A percentile compares a stretch with the other conserved stretches of the same genome.
These are phyloP conservation scores for Poeciliopsis occidentalis DNA, from an alignment of 2,113 vertebrate species.

Conservation along the genomic window DNA sequence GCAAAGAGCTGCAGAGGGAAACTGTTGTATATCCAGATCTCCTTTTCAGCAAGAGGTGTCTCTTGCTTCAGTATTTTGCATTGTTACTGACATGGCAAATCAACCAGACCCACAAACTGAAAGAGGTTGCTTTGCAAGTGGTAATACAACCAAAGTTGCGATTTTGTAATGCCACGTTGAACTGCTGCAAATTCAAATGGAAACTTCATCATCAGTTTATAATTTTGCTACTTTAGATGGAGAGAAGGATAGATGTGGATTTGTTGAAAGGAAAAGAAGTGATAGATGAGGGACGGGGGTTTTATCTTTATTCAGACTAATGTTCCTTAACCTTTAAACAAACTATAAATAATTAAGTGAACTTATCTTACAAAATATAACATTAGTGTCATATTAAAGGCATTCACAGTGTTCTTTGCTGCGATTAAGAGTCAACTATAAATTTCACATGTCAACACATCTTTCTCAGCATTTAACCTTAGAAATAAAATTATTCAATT, in stretches of 20 bases:
- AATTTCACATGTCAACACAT: slow-evolving; percentile 46
- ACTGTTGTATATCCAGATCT: too few relatives aligned
- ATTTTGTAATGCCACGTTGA: slow-evolving; percentile 55
- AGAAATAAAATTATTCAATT: slow-evolving; percentile 47
- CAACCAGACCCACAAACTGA: not conserved
- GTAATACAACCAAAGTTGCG: slow-evolving; percentile 43
- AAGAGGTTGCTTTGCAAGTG: slow-evolving; percentile 53
- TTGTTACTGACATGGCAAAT: not conserved
- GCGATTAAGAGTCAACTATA: slow-evolving; percentile 13
- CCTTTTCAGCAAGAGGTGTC: too few relatives aligned
- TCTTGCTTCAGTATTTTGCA: not conserved
- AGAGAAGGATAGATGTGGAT: slow-evolving; percentile 2
- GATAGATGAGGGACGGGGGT: not conserved
- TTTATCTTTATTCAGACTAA: not conserved
- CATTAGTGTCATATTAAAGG: slow-evolving; percentile 10
- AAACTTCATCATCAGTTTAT: slow-evolving; percentile 29
- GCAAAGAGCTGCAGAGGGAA: too few relatives aligned
- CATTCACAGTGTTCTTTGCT: slow-evolving; percentile 9
- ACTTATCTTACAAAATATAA: not conserved
- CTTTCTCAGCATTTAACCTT: slow-evolving; percentile 36
- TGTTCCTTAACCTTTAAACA: not conserved
- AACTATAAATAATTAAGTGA: not conserved
- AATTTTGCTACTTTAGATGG: slow-evolving; percentile 11
- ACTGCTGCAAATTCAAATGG: slow-evolving; percentile 46
- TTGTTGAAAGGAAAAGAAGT: not conserved